Percentiles rank a stretch among this genome's conserved stretches.
These are phyloP conservation scores for Cistogaster globosa DNA, from an alignment of 2,888 invertebrate genomes.

Conservation along the genomic window DNA sequence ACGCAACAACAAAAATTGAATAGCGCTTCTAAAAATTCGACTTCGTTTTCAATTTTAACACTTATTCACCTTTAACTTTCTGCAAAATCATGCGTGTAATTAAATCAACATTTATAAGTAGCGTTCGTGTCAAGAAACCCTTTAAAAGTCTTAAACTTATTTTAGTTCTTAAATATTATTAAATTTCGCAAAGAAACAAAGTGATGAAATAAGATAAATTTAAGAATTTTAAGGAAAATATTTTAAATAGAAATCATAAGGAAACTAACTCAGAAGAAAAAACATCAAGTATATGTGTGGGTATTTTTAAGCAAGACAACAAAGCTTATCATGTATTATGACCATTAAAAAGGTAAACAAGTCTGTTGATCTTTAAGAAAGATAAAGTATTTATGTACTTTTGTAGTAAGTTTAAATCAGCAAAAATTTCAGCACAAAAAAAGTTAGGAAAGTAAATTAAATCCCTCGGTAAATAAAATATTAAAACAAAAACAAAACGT, in stretches of 20 bases:
- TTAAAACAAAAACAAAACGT: conserved; percentile 8
- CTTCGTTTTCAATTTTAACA: background rate
- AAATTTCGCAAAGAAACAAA: background rate
- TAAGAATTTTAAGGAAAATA: background rate
- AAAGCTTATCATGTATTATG: conserved; percentile 53
- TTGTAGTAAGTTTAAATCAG: background rate
- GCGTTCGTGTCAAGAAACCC: conserved; percentile 49
- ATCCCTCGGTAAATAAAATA: background rate
- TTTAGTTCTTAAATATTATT: background rate
- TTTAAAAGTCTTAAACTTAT: conserved; percentile 41
- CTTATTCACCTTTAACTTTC: background rate
- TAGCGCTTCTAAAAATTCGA: no score
- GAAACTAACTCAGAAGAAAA: background rate
- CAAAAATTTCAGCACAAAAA: background rate
- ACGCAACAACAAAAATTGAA: no score
- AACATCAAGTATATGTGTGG: background rate
- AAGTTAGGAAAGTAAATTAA: conserved; percentile 8
- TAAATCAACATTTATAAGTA: background rate
- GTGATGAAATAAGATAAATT: background rate
- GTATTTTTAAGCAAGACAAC: background rate
- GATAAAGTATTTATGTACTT: background rate
- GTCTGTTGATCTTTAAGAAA: conserved; percentile 10
- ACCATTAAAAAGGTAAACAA: conserved; percentile 62
- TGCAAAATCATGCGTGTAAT: conserved; percentile 3
- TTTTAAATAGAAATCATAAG: background rate